These are phyloP conservation scores for Pipistrellus kuhlii DNA, from an alignment of 2,797 vertebrate species.

Conservation along the genomic window DNA sequence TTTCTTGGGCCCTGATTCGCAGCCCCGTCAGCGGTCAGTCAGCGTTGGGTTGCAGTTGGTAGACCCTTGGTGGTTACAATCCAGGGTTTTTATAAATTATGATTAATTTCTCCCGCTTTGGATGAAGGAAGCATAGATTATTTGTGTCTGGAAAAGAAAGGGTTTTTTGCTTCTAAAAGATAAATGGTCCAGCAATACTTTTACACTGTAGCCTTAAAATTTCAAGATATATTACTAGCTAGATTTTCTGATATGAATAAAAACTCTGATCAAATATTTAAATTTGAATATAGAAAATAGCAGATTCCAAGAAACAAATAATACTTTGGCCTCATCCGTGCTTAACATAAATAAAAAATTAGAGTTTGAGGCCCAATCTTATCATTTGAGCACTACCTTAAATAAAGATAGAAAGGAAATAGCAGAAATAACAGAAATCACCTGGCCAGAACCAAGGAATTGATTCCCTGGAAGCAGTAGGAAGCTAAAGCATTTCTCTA, in stretches of 20 bases:
- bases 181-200: background rate
- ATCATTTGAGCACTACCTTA: background rate
- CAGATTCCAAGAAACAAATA: conserved; percentile 41
- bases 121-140: background rate
- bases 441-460: background rate
- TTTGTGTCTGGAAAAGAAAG: background rate
- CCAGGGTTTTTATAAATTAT: too few relatives aligned
- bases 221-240: conserved; percentile 11
- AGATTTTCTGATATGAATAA: background rate
- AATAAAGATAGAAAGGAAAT: conserved; percentile 5
- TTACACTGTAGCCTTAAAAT: background rate
- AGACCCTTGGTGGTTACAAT: too few relatives aligned
- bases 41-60: too few relatives aligned
- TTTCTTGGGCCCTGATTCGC: too few relatives aligned
- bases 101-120: background rate
- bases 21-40: too few relatives aligned
- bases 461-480: background rate
- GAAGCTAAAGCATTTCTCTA: background rate
- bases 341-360: background rate
- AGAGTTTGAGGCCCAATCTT: background rate
- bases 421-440: conserved; percentile 14
- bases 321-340: background rate
- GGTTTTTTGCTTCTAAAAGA: conserved; percentile 16
- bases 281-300: background rate
- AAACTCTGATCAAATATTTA: background rate